These are phyloP conservation scores for Mormyrops boulengeri DNA, from an alignment of 2,797 vertebrate species.

Conservation along the genomic window DNA sequence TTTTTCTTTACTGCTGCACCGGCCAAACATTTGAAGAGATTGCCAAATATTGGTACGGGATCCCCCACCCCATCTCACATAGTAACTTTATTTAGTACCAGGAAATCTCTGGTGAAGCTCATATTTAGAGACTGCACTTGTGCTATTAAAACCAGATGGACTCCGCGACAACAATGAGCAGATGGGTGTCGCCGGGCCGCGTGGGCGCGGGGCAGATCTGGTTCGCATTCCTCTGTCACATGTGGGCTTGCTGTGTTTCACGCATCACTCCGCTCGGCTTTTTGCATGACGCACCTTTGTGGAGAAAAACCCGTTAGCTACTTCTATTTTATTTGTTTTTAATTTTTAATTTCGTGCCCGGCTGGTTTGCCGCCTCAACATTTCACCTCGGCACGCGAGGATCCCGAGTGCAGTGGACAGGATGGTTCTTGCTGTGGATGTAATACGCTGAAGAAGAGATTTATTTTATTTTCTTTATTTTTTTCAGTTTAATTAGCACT, in stretches of 20 bases:
- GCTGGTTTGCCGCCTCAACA: neutral
- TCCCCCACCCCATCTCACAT: neutral
- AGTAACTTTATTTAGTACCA: constrained; percentile 7
- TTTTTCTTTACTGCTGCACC: neutral
- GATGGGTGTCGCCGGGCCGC: neutral
- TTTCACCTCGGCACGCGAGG: neutral
- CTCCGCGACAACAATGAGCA: constrained; percentile 7
- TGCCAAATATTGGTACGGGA: constrained; percentile 6
- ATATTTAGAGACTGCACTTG: constrained; percentile 13
- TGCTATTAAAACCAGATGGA: constrained; percentile 8
- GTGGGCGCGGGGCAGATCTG: neutral
- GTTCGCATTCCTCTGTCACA: neutral
- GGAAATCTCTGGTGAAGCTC: constrained; percentile 6
- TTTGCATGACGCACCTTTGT: neutral
- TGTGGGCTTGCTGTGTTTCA: neutral
- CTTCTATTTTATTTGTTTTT: neutral
- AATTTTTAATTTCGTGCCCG: neutral
- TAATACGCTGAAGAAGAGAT: neutral
- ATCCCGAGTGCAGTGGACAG: neutral
- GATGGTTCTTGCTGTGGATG: neutral
- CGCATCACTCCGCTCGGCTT: neutral
- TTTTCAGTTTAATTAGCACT: neutral
- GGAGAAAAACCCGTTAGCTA: neutral
- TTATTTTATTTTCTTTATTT: neutral
- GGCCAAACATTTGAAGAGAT: neutral